Base-by-base conservation (phyloP, 1,140 invertebrate species). In the Coenobita brevimanus region DNA sequence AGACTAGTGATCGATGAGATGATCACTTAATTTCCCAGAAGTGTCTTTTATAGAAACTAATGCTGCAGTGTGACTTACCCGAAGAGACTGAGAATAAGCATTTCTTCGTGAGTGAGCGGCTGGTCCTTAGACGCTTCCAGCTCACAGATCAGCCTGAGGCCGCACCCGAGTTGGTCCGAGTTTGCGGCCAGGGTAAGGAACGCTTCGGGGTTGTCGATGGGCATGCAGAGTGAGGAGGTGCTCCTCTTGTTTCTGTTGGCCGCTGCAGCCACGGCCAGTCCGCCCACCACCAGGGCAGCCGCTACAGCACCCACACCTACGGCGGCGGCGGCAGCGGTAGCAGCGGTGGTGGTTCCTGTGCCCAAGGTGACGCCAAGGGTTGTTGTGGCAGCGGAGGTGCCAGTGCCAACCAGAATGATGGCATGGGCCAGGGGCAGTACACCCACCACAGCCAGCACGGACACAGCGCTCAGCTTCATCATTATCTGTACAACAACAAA, bases 101-200 rank as follows among this genome's bases (percentile, higher is more conserved):
- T 90, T 79, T 92, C 91, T 67, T 91, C 91, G 3, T 89, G 89
- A 15, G 33, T 43, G 27, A 92, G 84, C 6, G 60, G 41, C 17
- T 83, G 38, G 60, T 89, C 83, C 21, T 90, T 79, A 0, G 88
- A 85, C 62, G 91, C 89, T 24, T 91, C 89, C 60, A 92, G 80
- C 71, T 92, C 91, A 82, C 91, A 92, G 24, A 92, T 90, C 30
- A 92, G 90, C 33, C 91, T 73, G 85, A 91, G 78, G 43, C 91
- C 91, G 82, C 91, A 92, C 33, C 91, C 91, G 17, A 90, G 8
- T 33, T 89, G 62, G 67, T 78, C 41, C n/a, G 60, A 46, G 46
- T 41, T 62, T 2, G 78, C 78, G 4, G 78, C 78, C 78, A 80
- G 78, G 8, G 46, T 50, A 6, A 50, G 17, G 46, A 50, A 50